phyloP scores from a whole-genome alignment of 2,888 invertebrate genomes.

The Branchipolynoe longqiensis region DNA sequence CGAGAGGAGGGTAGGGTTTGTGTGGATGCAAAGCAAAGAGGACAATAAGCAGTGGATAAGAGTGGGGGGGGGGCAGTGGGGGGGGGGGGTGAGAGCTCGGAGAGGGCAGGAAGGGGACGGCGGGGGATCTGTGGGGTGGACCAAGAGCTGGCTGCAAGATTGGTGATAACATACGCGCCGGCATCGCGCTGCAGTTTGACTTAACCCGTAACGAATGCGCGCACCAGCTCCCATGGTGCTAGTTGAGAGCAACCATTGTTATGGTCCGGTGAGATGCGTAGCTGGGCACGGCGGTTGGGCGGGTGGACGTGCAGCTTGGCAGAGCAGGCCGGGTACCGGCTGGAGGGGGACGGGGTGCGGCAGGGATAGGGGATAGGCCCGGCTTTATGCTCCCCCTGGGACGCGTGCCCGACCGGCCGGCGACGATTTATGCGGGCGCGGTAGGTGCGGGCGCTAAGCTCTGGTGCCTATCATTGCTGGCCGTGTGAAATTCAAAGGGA shows the following conservation, averaged over 20 bases:
- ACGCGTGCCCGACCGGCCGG: neutral
- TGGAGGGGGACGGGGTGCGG: no score
- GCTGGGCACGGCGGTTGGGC: no score
- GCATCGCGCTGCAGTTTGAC: slow-evolving; percentile 24
- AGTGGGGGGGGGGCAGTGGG: neutral
- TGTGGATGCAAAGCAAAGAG: neutral
- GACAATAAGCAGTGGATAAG: no score
- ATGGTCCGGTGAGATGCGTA: slow-evolving; percentile 40
- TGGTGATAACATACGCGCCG: slow-evolving; percentile 47
- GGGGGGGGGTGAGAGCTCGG: no score
- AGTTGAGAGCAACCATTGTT: slow-evolving; percentile 29
- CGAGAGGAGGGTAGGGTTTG: no score
- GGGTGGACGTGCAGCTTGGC: no score
- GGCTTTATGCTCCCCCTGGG: slow-evolving; percentile 39
- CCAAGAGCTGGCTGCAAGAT: neutral
- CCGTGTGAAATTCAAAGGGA: slow-evolving; percentile 54
- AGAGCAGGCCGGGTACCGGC: no score
- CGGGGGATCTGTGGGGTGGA: neutral
- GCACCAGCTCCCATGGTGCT: slow-evolving; percentile 1
- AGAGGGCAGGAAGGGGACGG: neutral
- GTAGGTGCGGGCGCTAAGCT: slow-evolving; percentile 44
- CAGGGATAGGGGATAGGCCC: no score
- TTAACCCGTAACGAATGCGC: slow-evolving; percentile 46
- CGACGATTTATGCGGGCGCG: slow-evolving; percentile 24
- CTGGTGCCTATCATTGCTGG: slow-evolving; percentile 8